phyloP scores from a whole-genome alignment of 2,113 vertebrate species.

The Tetrao urogallus region DNA sequence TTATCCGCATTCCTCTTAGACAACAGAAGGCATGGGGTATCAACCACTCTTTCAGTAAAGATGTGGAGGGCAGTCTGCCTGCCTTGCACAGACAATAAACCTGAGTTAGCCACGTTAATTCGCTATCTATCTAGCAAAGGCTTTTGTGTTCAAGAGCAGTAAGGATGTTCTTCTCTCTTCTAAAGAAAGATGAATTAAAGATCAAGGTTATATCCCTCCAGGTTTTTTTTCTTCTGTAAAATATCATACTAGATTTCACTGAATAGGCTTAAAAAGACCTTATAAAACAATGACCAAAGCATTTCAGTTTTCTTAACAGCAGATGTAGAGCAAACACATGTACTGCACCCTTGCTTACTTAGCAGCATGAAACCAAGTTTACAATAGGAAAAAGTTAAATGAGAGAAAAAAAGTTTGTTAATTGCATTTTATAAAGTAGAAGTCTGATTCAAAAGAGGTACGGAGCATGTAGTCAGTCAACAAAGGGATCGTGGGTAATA shows the following conservation, averaged over 20 bases:
- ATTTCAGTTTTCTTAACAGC: background rate
- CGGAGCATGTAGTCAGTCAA: background rate
- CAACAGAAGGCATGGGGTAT: background rate
- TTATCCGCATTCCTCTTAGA: background rate
- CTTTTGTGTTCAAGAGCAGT: background rate
- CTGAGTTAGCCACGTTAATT: background rate
- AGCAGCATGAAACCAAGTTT: background rate
- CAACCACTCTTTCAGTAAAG: background rate
- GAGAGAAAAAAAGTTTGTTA: background rate
- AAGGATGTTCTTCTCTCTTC: background rate
- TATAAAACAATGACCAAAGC: constrained; percentile 30
- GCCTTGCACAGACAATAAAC: background rate
- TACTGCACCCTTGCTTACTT: background rate
- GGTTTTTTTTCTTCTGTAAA: constrained; percentile 18
- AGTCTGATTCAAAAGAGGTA: background rate
- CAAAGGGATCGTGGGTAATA: background rate
- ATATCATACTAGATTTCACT: background rate
- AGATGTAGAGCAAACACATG: background rate
- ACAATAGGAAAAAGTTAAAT: background rate
- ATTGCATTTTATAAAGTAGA: background rate
- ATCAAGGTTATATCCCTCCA: constrained; percentile 10
- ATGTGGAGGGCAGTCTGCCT: background rate
- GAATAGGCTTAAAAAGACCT: background rate
- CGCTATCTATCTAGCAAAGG: background rate
- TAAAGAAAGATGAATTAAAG: constrained; percentile 44